Evolutionary conservation across 2,797 vertebrate species (phyloP).

Genomic region (Acrocephalus scirpaceus): DNA sequence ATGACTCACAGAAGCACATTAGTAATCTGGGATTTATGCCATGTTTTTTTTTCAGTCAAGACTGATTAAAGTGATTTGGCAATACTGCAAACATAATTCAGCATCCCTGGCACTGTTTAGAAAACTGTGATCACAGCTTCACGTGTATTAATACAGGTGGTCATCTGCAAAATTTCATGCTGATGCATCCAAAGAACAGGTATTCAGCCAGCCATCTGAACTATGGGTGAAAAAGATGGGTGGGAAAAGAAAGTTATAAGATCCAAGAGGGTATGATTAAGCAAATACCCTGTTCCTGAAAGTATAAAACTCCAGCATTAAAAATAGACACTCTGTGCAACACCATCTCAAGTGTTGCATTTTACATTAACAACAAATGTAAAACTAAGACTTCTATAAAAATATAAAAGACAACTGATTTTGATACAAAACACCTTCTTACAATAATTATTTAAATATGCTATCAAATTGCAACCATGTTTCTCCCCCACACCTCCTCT

Average conservation of each 20-base stretch:
- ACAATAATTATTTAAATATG: not conserved
- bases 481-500: not conserved
- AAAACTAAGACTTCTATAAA: not conserved
- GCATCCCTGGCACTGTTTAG: conserved; percentile 28
- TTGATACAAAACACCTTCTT: not conserved
- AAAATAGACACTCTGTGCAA: not conserved
- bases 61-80: conserved; percentile 38
- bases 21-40: conserved; percentile 26
- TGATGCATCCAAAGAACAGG: not conserved
- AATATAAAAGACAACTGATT: not conserved
- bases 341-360: not conserved
- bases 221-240: not conserved
- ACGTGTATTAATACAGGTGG: not conserved
- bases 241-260: not conserved
- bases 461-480: not conserved
- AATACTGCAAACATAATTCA: conserved; percentile 36
- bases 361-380: not conserved
- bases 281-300: not conserved
- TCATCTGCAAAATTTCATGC: conserved; percentile 31
- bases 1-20: conserved; percentile 29
- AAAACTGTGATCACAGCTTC: conserved; percentile 49
- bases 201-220: not conserved
- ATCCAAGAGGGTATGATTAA: not conserved
- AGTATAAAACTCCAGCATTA: not conserved
- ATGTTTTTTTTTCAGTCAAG: conserved; percentile 31